Base-by-base conservation (phyloP, 2,113 vertebrate species). In the Mustela nigripes region DNA sequence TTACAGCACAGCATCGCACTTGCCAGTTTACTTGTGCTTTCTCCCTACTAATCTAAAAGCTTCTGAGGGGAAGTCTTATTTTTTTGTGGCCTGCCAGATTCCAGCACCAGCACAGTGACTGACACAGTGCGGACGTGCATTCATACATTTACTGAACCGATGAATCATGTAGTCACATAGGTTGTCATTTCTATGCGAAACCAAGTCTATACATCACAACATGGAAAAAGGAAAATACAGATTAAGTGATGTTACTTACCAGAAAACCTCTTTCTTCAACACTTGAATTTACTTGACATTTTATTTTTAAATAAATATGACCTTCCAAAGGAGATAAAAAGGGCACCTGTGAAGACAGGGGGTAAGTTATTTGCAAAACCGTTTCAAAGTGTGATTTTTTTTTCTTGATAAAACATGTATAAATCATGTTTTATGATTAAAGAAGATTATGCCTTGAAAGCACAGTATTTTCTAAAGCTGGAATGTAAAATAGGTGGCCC, bases 241-340 rank as follows among this genome's bases (percentile, higher is more conserved):
- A 95, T 16, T 48, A 94, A 85, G 7, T 26, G 76, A 95, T n/a
- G 9, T 67, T 53, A 98, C 99, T 99, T 98, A 99, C 99, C 99
- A 99, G 98, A 98, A 99, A 99, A 24, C 99, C 99, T 97, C 95
- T 99, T 96, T 99, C 99, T 83, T 99, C 99, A 95, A 99, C 98
- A 26, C 92, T 98, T 14, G 99, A 99, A 92, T 99, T 99, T 74
- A 99, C 99, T 97, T 99, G 99, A 97, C 99, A 99, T 98, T 99
- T 99, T 98, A 99, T 97, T 97, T 99, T 99, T 21, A 99, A 98
- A 98, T 99, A 99, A 98, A 99, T 98, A 89, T 99, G 99, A 33
- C 99, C 99, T 98, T 99, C 99, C 99, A 99, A 98, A 50, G 99
- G 99, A 95, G 99, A 99, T 97, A 99, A 94, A 99, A 99, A 99